Conservation (phyloP, 2,113 vertebrate species). For the Scolopax mira region DNA sequence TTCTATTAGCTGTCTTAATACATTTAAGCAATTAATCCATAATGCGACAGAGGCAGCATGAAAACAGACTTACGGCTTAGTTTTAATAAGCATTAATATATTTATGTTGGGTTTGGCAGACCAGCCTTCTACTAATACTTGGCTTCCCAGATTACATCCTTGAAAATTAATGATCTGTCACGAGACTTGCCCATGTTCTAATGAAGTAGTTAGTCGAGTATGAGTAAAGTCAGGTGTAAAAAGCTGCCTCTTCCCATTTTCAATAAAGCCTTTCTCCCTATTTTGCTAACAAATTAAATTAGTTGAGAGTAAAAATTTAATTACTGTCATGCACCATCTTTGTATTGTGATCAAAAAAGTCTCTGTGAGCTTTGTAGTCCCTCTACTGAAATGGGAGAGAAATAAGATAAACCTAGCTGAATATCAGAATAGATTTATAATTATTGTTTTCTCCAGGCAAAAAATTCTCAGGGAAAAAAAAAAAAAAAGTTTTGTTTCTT, state of each 20-base stretch:
- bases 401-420: constrained; percentile 4
- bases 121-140: constrained; percentile 43
- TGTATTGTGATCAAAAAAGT: constrained; percentile 44
- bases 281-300: constrained; percentile 72
- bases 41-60: constrained; percentile 11
- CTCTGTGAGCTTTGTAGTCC: neutral
- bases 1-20: neutral
- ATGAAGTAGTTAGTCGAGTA: constrained; percentile 67
- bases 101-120: constrained; percentile 39
- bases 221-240: constrained; percentile 67
- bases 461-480: neutral
- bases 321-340: constrained; percentile 58
- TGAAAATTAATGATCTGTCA: constrained; percentile 73
- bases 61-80: constrained; percentile 20
- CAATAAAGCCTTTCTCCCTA: constrained; percentile 45
- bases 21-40: constrained; percentile 30
- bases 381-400: neutral
- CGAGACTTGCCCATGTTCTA: constrained; percentile 33
- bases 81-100: constrained; percentile 55
- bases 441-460: neutral
- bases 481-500: neutral
- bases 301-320: constrained; percentile 72
- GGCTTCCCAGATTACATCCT: constrained; percentile 61
- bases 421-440: neutral
- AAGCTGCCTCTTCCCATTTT: constrained; percentile 36